A percentile compares a stretch with the other conserved stretches of the same genome.
Conservation (phyloP, 2,888 invertebrate species). For the Scaeva pyrastri region DNA sequence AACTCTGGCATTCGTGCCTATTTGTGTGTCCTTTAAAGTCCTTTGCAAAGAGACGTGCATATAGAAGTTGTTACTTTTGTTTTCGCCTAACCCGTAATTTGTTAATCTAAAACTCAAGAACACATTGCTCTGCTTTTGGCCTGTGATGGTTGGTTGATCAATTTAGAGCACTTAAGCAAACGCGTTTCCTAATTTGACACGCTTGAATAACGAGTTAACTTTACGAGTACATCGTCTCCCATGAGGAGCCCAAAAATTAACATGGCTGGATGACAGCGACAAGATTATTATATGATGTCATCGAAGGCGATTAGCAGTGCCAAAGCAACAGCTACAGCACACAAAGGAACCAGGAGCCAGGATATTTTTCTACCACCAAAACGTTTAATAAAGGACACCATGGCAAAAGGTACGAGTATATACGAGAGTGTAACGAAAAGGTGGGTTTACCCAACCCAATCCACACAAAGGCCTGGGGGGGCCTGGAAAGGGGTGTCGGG, state of each 20-base stretch:
- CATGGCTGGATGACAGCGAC: conserved; percentile 45
- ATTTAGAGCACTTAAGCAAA: conserved; percentile 39
- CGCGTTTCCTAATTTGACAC: conserved; percentile 20
- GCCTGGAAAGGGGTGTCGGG: no score
- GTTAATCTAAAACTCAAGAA: neutral
- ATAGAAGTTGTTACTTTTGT: conserved; percentile 20
- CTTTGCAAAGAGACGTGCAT: conserved; percentile 16
- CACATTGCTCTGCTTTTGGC: neutral
- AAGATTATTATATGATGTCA: conserved; percentile 70
- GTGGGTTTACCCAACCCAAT: neutral
- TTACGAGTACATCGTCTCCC: conserved; percentile 9
- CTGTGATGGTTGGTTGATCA: conserved; percentile 39
- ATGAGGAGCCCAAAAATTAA: conserved; percentile 10
- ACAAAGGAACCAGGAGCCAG: conserved; percentile 30
- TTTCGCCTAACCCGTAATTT: neutral
- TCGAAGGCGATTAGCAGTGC: conserved; percentile 60
- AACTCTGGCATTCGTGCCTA: conserved; percentile 40
- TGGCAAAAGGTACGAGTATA: conserved; percentile 28
- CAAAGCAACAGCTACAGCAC: conserved; percentile 5
- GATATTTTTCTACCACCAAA: conserved; percentile 32
- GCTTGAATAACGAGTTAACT: conserved; percentile 49
- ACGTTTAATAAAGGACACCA: conserved; percentile 30
- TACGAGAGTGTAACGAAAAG: neutral
- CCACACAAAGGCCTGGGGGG: no score
- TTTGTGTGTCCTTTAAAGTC: conserved; percentile 3